Evolutionary conservation across 2,888 invertebrate species (phyloP).

Genomic region (Polymixis lichenea): DNA sequence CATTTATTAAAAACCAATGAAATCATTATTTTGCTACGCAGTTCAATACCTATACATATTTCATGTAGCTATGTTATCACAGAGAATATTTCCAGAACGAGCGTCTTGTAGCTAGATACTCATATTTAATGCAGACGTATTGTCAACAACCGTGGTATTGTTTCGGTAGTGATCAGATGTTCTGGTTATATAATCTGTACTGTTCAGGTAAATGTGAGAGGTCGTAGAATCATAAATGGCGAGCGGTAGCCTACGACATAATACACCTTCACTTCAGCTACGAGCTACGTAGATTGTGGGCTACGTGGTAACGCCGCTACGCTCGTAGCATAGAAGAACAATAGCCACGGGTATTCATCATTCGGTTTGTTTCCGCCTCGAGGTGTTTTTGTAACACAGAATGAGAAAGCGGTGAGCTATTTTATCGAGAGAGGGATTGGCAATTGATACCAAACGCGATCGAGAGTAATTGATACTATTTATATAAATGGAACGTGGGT

Average conservation of each 20-base stretch:
- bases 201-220: not conserved
- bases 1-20: not conserved
- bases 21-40: too few species aligned
- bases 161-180: slow-evolving; percentile 15
- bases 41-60: not conserved
- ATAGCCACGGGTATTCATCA: slow-evolving; percentile 23
- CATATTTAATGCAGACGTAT: slow-evolving; percentile 4
- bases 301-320: slow-evolving; percentile 17
- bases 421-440: slow-evolving; percentile 5
- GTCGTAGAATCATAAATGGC: not conserved
- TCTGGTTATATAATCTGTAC: not conserved
- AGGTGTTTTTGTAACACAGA: slow-evolving; percentile 21
- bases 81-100: not conserved
- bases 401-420: slow-evolving; percentile 11
- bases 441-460: slow-evolving; percentile 18
- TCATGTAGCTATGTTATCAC: not conserved
- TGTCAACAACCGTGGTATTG: slow-evolving; percentile 10
- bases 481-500: slow-evolving; percentile 3
- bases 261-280: not conserved
- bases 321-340: slow-evolving; percentile 31
- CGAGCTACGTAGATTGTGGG: slow-evolving; percentile 14
- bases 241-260: not conserved
- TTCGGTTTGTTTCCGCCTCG: slow-evolving; percentile 24
- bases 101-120: not conserved
- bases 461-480: slow-evolving; percentile 33